A percentile compares a stretch with the other conserved stretches of the same genome.
These are phyloP conservation scores for Thera britannica DNA, from an alignment of 2,888 invertebrate genomes.

Conservation along the genomic window DNA sequence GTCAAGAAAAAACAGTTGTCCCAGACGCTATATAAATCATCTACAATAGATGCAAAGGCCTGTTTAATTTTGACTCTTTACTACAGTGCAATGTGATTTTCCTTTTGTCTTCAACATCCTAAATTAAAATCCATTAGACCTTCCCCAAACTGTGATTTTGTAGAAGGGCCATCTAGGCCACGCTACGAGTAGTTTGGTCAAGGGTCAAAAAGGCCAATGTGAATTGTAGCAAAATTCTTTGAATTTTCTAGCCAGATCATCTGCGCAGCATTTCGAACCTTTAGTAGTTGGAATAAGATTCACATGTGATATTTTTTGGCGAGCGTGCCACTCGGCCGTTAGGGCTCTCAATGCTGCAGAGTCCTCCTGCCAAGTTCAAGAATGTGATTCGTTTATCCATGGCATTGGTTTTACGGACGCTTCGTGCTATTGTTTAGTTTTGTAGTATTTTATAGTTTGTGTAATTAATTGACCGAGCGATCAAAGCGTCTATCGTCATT, in stretches of 20 bases:
- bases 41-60: no score
- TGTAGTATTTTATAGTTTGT: not conserved
- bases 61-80: no score
- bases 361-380: constrained; percentile 43
- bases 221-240: constrained; percentile 24
- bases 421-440: constrained; percentile 12
- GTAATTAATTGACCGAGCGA: no score
- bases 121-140: not conserved
- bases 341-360: constrained; percentile 36
- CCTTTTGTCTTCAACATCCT: no score
- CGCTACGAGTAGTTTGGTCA: constrained; percentile 11
- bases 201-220: constrained; percentile 28
- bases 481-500: no score
- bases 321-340: constrained; percentile 37
- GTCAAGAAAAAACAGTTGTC: no score
- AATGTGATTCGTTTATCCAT: constrained; percentile 34
- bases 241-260: constrained; percentile 15
- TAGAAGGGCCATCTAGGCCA: constrained; percentile 20
- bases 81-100: no score
- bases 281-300: constrained; percentile 9
- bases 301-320: constrained; percentile 9
- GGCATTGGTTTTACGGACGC: constrained; percentile 22
- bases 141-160: constrained; percentile 5
- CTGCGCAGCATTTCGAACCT: constrained; percentile 7
- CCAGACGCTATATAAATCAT: no score